phyloP scores from a whole-genome alignment of 2,797 vertebrate species.

The Takifugu rubripes region DNA sequence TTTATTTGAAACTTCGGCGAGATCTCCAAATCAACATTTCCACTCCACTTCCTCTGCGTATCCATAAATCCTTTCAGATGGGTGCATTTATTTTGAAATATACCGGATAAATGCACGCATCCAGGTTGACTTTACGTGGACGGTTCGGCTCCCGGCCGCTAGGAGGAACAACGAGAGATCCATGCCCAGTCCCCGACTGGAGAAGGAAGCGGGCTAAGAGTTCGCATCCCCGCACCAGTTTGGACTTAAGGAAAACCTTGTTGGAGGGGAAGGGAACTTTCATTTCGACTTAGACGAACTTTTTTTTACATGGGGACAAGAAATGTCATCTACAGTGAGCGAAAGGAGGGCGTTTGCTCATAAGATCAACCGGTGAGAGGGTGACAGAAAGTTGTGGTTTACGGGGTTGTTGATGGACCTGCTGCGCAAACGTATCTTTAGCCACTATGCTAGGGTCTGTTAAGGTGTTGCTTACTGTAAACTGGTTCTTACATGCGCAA shows the following conservation, averaged over 20 bases:
- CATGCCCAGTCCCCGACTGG: constrained; percentile 49
- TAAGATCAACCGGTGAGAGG: constrained; percentile 88
- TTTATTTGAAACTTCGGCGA: no score
- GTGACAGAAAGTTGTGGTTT: constrained; percentile 48
- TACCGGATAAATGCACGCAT: constrained; percentile 9
- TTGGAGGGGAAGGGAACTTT: constrained; percentile 32
- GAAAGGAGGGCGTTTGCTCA: constrained; percentile 90
- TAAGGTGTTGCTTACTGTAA: constrained; percentile 4
- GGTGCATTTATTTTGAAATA: constrained; percentile 28
- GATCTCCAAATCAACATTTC: background rate
- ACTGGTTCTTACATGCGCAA: background rate
- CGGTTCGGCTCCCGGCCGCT: constrained; percentile 66
- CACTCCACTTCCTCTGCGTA: background rate
- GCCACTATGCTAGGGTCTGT: constrained; percentile 54
- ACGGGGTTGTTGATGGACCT: constrained; percentile 36
- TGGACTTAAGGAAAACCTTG: constrained; percentile 11
- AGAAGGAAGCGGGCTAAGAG: constrained; percentile 67
- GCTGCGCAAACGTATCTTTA: constrained; percentile 46
- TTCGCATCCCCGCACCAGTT: constrained; percentile 33
- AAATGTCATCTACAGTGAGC: constrained; percentile 77
- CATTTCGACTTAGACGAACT: constrained; percentile 40
- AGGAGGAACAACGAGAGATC: constrained; percentile 70
- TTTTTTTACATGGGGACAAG: constrained; percentile 62
- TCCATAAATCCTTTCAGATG: no score
- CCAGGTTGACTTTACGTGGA: fast-evolving